Evolutionary conservation across 2,888 invertebrate genomes (phyloP).

Genomic region (Eupeodes latifasciatus): DNA sequence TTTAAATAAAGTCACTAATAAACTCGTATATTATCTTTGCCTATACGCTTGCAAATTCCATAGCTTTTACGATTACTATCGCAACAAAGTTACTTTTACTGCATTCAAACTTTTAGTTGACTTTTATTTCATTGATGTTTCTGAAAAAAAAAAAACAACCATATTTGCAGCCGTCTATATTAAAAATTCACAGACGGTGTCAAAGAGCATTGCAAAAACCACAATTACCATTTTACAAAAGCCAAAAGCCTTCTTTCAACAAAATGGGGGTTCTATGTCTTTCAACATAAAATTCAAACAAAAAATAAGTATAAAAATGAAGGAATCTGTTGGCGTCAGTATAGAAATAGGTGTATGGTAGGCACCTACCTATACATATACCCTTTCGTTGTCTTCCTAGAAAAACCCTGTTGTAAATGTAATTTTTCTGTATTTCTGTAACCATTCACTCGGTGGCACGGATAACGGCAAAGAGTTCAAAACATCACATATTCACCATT

Average conservation of each 20-base stretch:
- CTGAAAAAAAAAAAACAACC: conserved; percentile 21
- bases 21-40: too few species aligned
- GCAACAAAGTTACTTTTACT: conserved; percentile 31
- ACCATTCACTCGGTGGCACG: conserved; percentile 63
- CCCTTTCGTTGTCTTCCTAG: not conserved
- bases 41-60: not conserved
- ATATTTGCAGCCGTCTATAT: conserved; percentile 45
- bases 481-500: conserved; percentile 58
- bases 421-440: conserved; percentile 18
- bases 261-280: conserved; percentile 70
- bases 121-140: conserved; percentile 21
- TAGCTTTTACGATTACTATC: not conserved
- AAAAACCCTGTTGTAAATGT: not conserved
- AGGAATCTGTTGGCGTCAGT: not conserved
- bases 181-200: conserved; percentile 73
- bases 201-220: conserved; percentile 75
- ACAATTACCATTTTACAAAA: conserved; percentile 76
- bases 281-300: conserved; percentile 36
- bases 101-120: conserved; percentile 19
- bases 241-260: conserved; percentile 71
- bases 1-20: not conserved
- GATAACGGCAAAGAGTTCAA: conserved; percentile 64
- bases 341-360: not conserved
- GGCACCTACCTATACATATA: not conserved
- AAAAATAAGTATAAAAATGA: conserved; percentile 8